A percentile compares a stretch with the other conserved stretches of the same genome.
Evolutionary conservation across 2,797 vertebrate species (phyloP).

Genomic region (Helostoma temminkii): DNA sequence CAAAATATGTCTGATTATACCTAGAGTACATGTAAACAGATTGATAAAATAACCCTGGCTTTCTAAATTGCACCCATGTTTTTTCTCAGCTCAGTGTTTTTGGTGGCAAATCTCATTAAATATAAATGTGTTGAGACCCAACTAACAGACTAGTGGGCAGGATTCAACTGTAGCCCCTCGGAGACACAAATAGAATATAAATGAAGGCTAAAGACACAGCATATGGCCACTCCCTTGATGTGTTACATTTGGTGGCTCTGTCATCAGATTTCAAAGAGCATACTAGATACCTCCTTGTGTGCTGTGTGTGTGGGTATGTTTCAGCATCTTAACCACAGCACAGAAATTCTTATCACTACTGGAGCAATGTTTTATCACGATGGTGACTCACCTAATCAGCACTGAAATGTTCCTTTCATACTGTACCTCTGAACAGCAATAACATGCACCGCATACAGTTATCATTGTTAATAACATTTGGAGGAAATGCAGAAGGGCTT

Average conservation of each 20-base stretch:
- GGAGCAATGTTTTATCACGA: slow-evolving; percentile 39
- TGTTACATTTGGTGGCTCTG: slow-evolving; percentile 67
- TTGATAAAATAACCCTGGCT: slow-evolving; percentile 34
- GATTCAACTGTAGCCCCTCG: slow-evolving; percentile 64
- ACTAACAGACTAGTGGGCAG: slow-evolving; percentile 46
- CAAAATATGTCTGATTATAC: neutral
- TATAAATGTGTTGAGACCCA: slow-evolving; percentile 42
- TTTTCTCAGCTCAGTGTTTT: slow-evolving; percentile 29
- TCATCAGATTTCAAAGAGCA: slow-evolving; percentile 75
- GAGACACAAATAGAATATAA: slow-evolving; percentile 75
- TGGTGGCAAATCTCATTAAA: slow-evolving; percentile 36
- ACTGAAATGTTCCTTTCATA: slow-evolving; percentile 65
- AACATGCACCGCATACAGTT: slow-evolving; percentile 37
- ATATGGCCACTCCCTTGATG: slow-evolving; percentile 78
- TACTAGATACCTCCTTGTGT: slow-evolving; percentile 65
- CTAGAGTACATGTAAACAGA: slow-evolving; percentile 10
- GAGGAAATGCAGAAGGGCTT: slow-evolving; percentile 40
- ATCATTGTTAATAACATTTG: slow-evolving; percentile 56
- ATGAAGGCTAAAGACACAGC: slow-evolving; percentile 77
- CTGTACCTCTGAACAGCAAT: slow-evolving; percentile 34
- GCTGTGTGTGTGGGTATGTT: slow-evolving; percentile 32
- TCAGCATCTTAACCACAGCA: slow-evolving; percentile 51
- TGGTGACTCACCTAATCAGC: slow-evolving; percentile 36
- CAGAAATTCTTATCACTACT: slow-evolving; percentile 33
- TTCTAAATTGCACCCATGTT: slow-evolving; percentile 29